Evolutionary conservation across 92 coral and sea anemone species (phyloP).

Genomic region (Phenganax marumi): DNA sequence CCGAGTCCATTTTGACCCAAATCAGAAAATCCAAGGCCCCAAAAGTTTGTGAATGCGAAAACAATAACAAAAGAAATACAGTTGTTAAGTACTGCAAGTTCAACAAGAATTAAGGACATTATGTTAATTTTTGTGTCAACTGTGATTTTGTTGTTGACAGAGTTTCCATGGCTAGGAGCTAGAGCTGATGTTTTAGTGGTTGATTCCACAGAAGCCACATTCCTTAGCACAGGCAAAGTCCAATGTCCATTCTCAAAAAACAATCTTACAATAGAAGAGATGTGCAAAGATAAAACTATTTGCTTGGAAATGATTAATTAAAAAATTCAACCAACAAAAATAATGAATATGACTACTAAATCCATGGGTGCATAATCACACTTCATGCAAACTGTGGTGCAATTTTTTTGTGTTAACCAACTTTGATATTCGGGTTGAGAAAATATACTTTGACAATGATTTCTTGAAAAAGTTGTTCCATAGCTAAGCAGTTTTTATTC

Average conservation of each 20-base stretch:
- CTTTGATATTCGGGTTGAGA: slow-evolving; percentile 2
- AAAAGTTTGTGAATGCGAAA: too few relatives aligned
- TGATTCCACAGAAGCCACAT: too few relatives aligned
- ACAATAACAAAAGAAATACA: too few relatives aligned
- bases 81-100: too few relatives aligned
- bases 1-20: too few relatives aligned
- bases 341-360: slow-evolving; percentile 11
- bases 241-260: slow-evolving; percentile 44
- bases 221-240: too few relatives aligned
- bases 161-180: slow-evolving; percentile 7
- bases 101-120: too few relatives aligned
- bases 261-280: slow-evolving; percentile 28
- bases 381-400: background rate
- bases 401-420: slow-evolving; percentile 12
- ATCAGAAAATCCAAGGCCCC: too few relatives aligned
- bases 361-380: background rate
- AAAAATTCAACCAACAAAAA: slow-evolving; percentile 22
- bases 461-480: slow-evolving; percentile 21
- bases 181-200: background rate
- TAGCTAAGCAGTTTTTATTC: slow-evolving; percentile 19
- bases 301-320: slow-evolving; percentile 12
- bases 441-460: background rate
- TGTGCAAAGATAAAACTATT: slow-evolving; percentile 25
- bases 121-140: too few relatives aligned
- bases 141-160: background rate